Evolutionary conservation across 2,113 vertebrate genomes (phyloP), one percentile per base, ranked within the genome.

Genomic region (Casuarius casuarius): DNA sequence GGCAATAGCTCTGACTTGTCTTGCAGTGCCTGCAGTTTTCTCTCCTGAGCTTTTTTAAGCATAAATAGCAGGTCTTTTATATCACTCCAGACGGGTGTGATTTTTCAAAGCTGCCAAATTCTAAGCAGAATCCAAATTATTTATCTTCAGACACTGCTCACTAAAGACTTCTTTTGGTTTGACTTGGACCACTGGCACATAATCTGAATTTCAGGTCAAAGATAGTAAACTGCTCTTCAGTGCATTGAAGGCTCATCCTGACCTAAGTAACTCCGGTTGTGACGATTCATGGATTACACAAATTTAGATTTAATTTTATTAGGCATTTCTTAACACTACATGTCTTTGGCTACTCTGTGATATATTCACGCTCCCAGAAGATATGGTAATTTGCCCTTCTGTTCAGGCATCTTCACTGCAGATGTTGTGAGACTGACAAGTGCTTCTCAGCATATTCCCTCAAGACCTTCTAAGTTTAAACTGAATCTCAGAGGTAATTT

Each of bases 401-500:
- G 72, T 65, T 92, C 54, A 86, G 72, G 49, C 82, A 92, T 96
- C 72, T 66, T 90, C 90, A n/a, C 42, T 90, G 78, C 75, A 95
- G 92, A 94, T 95, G 91, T 92, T 97, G 33, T 71, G 71, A 87
- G 89, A 96, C 91, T 90, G 89, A 73, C 87, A 92, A 96, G 63
- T 92, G 81, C 12, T 89, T 80, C 84, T 92, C 54, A 48, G 35
- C n/a, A 46, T 85, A 87, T 86, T 90, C 71, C 67, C 95, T 78
- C 51, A 71, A 90, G 81, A 94, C 19, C 6, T 29, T 80, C 5
- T 51, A 77, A 72, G 1, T 92, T 92, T 91, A 90, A 94, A 94
- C 46, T 44, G 59, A 90, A 96, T 94, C 96, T 96, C 95, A 83
- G 66, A 95, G 81, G 84, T 52, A 95, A 85, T 96, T 96, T 96